These are phyloP conservation scores for Drosophila navojoa DNA, from an alignment of 1,140 invertebrate genomes.

Conservation along the genomic window DNA sequence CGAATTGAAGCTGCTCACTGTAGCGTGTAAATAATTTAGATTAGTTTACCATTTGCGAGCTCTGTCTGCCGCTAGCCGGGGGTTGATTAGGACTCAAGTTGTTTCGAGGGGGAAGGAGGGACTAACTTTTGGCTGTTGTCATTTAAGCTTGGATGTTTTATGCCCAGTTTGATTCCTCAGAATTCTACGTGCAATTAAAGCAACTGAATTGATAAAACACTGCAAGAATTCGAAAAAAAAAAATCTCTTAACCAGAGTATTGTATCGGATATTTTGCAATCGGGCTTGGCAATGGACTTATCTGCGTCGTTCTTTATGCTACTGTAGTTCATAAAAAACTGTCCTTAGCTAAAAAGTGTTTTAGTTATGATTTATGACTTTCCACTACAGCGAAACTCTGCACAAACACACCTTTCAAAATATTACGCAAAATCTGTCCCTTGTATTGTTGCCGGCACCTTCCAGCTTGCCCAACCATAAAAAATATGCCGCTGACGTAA, in stretches of 20 bases:
- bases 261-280: background rate
- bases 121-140: background rate
- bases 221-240: background rate
- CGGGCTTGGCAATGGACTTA: background rate
- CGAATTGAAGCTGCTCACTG: conserved; percentile 79
- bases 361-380: conserved; percentile 70
- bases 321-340: background rate
- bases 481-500: conserved; percentile 61
- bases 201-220: background rate
- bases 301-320: background rate
- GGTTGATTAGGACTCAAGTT: conserved; percentile 67
- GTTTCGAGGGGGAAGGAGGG: background rate
- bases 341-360: conserved; percentile 2
- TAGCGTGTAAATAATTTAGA: conserved; percentile 82
- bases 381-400: conserved; percentile 52
- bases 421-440: conserved; percentile 74
- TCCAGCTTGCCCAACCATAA: conserved; percentile 72
- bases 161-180: conserved; percentile 2
- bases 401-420: conserved; percentile 74
- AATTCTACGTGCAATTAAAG: conserved; percentile 1
- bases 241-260: too few species aligned
- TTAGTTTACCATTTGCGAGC: conserved; percentile 68
- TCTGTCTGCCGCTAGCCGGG: conserved; percentile 22
- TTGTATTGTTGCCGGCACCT: conserved; percentile 54
- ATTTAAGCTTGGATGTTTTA: conserved; percentile 38